Percentiles rank a stretch among this genome's conserved stretches.
These are phyloP conservation scores for Myopa tessellatipennis DNA, from an alignment of 2,888 invertebrate species.

Conservation along the genomic window DNA sequence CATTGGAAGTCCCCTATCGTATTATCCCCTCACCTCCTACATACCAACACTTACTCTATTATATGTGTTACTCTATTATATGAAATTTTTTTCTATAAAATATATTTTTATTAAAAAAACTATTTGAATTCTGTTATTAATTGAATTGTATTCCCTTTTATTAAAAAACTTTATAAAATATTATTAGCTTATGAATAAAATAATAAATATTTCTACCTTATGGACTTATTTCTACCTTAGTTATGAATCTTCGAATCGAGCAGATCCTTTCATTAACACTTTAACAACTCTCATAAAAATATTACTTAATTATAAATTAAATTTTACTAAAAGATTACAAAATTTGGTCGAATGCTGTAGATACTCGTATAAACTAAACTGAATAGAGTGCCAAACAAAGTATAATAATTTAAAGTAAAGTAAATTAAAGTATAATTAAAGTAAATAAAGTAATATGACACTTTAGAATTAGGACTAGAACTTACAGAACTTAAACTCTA, in stretches of 20 bases:
- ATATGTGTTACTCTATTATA: too few relatives aligned
- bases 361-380: not conserved
- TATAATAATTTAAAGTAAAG: conserved; percentile 36
- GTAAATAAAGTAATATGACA: conserved; percentile 51
- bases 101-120: too few relatives aligned
- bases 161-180: too few relatives aligned
- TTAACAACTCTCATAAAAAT: not conserved
- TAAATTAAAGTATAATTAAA: conserved; percentile 31
- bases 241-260: not conserved
- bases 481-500: conserved; percentile 47
- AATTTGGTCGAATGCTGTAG: conserved; percentile 36
- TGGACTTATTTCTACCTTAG: too few relatives aligned
- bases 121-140: too few relatives aligned
- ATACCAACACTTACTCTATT: too few relatives aligned
- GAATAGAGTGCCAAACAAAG: conserved; percentile 32
- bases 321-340: conserved; percentile 45
- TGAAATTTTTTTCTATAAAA: too few relatives aligned
- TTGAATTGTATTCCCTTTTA: too few relatives aligned
- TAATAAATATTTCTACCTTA: not conserved
- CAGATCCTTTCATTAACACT: not conserved
- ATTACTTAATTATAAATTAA: conserved; percentile 47
- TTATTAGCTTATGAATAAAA: not conserved
- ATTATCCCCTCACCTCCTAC: too few relatives aligned
- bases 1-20: too few relatives aligned
- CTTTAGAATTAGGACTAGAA: conserved; percentile 47